Percentiles rank a stretch among this genome's conserved stretches.
Evolutionary conservation across 2,888 invertebrate species (phyloP).

Genomic region (Torymus tubicola): DNA sequence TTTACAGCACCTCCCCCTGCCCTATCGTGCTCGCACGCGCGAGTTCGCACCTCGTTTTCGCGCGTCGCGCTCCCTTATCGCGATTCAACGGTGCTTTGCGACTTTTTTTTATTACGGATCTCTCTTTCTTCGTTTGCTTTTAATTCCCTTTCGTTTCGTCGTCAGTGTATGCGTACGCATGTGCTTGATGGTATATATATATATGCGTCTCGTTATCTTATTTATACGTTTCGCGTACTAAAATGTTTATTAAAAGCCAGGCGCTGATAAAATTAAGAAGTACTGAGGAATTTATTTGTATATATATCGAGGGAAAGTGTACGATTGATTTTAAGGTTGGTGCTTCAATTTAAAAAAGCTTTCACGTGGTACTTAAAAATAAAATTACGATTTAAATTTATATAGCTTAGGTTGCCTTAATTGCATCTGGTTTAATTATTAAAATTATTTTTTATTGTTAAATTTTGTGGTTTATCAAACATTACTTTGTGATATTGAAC

Average conservation of each 20-base stretch:
- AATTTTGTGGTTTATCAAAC: too few relatives aligned
- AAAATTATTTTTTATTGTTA: too few relatives aligned
- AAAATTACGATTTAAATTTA: too few relatives aligned
- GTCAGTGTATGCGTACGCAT: too few relatives aligned
- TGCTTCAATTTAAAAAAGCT: too few relatives aligned
- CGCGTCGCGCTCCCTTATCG: conserved; percentile 22
- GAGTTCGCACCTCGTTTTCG: conserved; percentile 34
- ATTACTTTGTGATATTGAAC: too few relatives aligned
- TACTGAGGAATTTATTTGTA: too few relatives aligned
- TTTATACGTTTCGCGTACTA: conserved; percentile 8
- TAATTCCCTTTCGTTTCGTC: conserved; percentile 1
- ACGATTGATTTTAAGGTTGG: too few relatives aligned
- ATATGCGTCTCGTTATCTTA: conserved; percentile 11
- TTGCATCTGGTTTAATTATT: background rate
- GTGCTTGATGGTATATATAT: too few relatives aligned
- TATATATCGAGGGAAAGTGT: too few relatives aligned
- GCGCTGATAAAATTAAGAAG: too few relatives aligned
- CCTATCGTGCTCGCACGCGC: conserved; percentile 25
- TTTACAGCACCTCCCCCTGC: background rate
- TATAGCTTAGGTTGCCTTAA: background rate
- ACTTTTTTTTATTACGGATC: conserved; percentile 36
- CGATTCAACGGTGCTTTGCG: conserved; percentile 12
- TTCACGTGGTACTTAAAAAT: too few relatives aligned
- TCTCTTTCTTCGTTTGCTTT: conserved; percentile 25
- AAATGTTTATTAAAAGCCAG: conserved; percentile 27